These are phyloP conservation scores for Caenorhabditis sp. DNA, from an alignment of 2,888 invertebrate species.

Conservation along the genomic window DNA sequence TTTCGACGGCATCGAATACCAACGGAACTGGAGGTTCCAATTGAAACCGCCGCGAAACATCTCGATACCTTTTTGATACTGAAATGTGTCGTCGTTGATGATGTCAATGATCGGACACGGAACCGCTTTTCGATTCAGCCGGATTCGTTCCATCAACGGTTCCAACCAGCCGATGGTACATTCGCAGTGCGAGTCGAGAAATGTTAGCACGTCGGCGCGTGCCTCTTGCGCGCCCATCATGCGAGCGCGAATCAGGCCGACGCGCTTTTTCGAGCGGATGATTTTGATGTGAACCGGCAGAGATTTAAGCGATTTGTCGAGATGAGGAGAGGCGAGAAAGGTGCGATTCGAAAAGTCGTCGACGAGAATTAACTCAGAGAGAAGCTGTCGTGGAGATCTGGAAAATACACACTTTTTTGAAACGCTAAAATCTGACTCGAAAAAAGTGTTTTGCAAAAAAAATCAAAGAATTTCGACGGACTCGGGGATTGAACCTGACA, in stretches of 20 bases:
- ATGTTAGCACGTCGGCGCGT: conserved; percentile 88
- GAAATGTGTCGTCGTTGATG: conserved; percentile 92
- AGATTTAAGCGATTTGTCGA: conserved; percentile 48
- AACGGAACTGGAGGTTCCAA: conserved; percentile 88
- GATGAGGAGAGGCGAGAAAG: conserved; percentile 52
- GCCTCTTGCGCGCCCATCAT: conserved; percentile 90
- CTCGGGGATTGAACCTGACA: too few relatives aligned
- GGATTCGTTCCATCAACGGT: conserved; percentile 88
- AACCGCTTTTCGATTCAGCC: conserved; percentile 81
- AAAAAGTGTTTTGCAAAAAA: too few relatives aligned
- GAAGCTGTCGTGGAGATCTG: conserved; percentile 59
- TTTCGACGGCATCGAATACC: conserved; percentile 75
- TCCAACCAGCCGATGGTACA: conserved; percentile 98
- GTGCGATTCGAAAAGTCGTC: conserved; percentile 89
- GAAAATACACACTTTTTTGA: background rate
- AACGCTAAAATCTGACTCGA: too few relatives aligned
- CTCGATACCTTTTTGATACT: conserved; percentile 88
- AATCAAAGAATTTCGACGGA: too few relatives aligned
- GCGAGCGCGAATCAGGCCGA: conserved; percentile 93
- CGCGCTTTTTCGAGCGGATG: conserved; percentile 87
- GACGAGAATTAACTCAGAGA: conserved; percentile 93
- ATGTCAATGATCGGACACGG: conserved; percentile 90
- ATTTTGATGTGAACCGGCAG: conserved; percentile 78
- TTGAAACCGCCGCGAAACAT: conserved; percentile 98
- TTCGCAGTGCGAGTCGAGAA: conserved; percentile 97